These are phyloP conservation scores for Saccostrea echinata DNA, from an alignment of 1,140 invertebrate species.

Conservation along the genomic window DNA sequence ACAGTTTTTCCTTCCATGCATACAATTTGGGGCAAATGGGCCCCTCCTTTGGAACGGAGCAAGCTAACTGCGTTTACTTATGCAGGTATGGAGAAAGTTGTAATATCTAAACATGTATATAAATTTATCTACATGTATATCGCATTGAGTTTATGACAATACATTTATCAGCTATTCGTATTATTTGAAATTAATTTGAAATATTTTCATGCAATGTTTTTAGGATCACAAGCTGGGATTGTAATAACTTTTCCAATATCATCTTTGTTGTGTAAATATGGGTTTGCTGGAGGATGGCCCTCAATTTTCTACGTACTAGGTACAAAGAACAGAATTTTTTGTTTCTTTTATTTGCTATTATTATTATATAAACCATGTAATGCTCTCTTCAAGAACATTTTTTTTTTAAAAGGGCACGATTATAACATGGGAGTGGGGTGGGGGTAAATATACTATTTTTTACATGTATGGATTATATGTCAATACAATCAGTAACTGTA, in stretches of 20 bases:
- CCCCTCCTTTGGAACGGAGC: conserved; percentile 77
- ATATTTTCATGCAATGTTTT: conserved; percentile 34
- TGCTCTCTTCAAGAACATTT: neutral
- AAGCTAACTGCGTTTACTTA: conserved; percentile 77
- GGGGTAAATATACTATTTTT: too few relatives aligned
- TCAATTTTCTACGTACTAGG: conserved; percentile 95
- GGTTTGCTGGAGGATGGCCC: conserved; percentile 86
- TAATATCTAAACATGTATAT: neutral
- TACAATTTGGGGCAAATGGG: conserved; percentile 83
- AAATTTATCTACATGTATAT: neutral
- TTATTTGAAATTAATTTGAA: neutral
- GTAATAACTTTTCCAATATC: conserved; percentile 79
- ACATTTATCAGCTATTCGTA: neutral
- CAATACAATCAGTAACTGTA: too few relatives aligned
- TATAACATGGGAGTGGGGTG: too few relatives aligned
- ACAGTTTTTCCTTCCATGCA: conserved; percentile 94
- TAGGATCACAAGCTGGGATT: conserved; percentile 79
- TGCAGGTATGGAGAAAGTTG: conserved; percentile 66
- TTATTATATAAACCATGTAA: neutral
- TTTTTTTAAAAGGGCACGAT: too few relatives aligned
- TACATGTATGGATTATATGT: too few relatives aligned
- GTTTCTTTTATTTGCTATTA: neutral
- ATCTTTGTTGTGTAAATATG: conserved; percentile 80
- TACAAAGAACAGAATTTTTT: conserved; percentile 55
- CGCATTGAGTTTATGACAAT: neutral